Conservation (phyloP, 1,140 invertebrate genomes). For the Heterodera schachtii region DNA sequence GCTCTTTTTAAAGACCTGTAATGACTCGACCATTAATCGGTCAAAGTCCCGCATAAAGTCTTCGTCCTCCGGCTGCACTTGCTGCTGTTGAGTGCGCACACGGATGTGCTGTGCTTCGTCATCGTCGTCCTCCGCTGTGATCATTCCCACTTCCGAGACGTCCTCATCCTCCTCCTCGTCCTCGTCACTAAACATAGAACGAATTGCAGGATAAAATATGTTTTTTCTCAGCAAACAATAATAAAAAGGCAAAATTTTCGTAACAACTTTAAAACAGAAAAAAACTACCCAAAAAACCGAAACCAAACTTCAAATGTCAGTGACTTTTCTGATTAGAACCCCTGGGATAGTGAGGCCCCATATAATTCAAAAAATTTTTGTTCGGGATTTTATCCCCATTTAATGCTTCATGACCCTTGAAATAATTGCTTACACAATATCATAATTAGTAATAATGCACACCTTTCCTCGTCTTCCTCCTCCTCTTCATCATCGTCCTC, state of each 20-base stretch:
- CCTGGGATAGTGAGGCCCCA: too few species aligned
- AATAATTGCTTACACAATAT: too few species aligned
- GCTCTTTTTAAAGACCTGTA: slow-evolving; percentile 39
- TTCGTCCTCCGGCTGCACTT: slow-evolving; percentile 41
- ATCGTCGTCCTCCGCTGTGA: slow-evolving; percentile 22
- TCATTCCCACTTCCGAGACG: slow-evolving; percentile 30
- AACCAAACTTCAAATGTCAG: too few species aligned
- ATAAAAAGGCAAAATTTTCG: too few species aligned
- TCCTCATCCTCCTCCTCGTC: slow-evolving; percentile 41
- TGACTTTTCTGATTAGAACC: too few species aligned
- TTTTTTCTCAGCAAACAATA: too few species aligned
- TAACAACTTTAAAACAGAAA: too few species aligned
- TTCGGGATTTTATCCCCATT: too few species aligned
- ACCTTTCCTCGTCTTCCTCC: slow-evolving; percentile 28
- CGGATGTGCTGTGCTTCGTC: slow-evolving; percentile 38
- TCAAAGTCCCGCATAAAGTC: slow-evolving; percentile 57
- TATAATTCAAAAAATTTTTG: too few species aligned
- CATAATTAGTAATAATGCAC: not conserved
- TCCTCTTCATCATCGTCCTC: slow-evolving; percentile 19
- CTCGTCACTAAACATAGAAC: slow-evolving; percentile 24
- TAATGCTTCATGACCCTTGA: too few species aligned
- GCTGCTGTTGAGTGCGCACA: slow-evolving; percentile 41
- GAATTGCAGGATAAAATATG: too few species aligned
- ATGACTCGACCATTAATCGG: slow-evolving; percentile 44
- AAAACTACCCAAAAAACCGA: too few species aligned